phyloP scores from a whole-genome alignment of 1,140 invertebrate species.

The Drosophila rhopaloa region DNA sequence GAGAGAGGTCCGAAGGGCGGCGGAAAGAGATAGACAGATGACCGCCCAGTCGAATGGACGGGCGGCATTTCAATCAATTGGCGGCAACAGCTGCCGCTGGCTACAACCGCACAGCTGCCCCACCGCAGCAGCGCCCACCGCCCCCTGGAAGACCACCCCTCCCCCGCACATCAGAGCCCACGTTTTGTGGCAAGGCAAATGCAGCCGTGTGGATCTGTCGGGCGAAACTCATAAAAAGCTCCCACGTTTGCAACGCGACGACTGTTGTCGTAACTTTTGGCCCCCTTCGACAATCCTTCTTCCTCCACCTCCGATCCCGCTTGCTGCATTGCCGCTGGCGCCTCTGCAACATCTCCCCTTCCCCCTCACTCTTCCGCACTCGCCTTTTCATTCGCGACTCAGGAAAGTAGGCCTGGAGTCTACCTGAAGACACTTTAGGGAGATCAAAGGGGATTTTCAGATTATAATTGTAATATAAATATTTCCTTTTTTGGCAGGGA shows the following conservation, averaged over 20 bases:
- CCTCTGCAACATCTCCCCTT: slow-evolving; percentile 15
- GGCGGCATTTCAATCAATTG: slow-evolving; percentile 60
- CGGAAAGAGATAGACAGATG: slow-evolving; percentile 31
- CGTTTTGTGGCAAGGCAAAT: slow-evolving; percentile 55
- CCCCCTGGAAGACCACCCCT: not conserved
- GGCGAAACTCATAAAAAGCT: slow-evolving; percentile 74
- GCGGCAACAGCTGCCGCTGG: slow-evolving; percentile 50
- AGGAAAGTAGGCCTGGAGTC: not conserved
- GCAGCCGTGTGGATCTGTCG: slow-evolving; percentile 42
- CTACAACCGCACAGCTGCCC: slow-evolving; percentile 31
- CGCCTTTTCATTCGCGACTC: slow-evolving; percentile 3
- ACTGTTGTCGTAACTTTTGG: slow-evolving; percentile 66
- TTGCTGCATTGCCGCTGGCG: slow-evolving; percentile 48
- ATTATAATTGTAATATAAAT: slow-evolving; percentile 3
- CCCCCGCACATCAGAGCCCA: slow-evolving; percentile 32
- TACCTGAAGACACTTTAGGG: not conserved
- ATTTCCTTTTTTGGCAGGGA: not conserved
- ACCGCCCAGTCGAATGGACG: slow-evolving; percentile 50
- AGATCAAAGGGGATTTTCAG: slow-evolving; percentile 9
- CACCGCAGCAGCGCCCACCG: slow-evolving; percentile 8
- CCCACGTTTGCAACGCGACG: slow-evolving; percentile 67
- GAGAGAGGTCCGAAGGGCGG: not conserved
- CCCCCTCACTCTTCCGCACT: not conserved
- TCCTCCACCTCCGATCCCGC: not conserved
- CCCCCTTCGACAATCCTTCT: not conserved